Evolutionary conservation across 1,140 invertebrate species (phyloP).

Genomic region (Cataglyphis hispanica): DNA sequence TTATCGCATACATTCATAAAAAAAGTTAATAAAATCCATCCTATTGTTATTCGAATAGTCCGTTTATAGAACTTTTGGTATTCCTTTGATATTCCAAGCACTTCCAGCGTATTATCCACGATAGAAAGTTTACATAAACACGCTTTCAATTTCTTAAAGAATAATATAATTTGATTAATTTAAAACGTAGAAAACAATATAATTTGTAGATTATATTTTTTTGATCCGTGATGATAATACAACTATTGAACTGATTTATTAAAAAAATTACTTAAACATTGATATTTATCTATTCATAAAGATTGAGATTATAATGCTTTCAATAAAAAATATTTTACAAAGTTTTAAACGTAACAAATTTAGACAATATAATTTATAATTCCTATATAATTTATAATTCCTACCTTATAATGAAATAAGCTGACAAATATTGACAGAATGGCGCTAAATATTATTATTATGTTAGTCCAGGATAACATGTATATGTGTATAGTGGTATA

Average conservation of each 20-base stretch:
- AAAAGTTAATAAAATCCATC: neutral
- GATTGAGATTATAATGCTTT: neutral
- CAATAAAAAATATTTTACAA: neutral
- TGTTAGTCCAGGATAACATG: neutral
- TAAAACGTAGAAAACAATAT: neutral
- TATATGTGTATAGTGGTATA: neutral
- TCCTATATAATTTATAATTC: neutral
- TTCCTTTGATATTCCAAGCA: slow-evolving; percentile 1
- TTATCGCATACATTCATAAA: neutral
- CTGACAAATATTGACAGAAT: neutral
- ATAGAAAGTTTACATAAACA: slow-evolving; percentile 31
- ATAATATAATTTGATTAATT: too few species aligned
- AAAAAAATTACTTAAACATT: neutral
- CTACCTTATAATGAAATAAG: slow-evolving; percentile 22
- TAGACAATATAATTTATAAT: neutral
- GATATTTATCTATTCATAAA: neutral
- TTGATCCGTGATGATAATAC: neutral
- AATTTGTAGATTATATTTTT: neutral
- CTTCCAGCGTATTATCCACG: slow-evolving; percentile 46
- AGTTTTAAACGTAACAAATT: neutral
- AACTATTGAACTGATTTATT: neutral
- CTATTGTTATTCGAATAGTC: slow-evolving; percentile 11
- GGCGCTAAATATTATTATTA: neutral
- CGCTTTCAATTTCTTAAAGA: slow-evolving; percentile 17
- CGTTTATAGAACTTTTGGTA: slow-evolving; percentile 5